phyloP scores from a whole-genome alignment of 2,113 vertebrate species.

The Capreolus pygargus region DNA sequence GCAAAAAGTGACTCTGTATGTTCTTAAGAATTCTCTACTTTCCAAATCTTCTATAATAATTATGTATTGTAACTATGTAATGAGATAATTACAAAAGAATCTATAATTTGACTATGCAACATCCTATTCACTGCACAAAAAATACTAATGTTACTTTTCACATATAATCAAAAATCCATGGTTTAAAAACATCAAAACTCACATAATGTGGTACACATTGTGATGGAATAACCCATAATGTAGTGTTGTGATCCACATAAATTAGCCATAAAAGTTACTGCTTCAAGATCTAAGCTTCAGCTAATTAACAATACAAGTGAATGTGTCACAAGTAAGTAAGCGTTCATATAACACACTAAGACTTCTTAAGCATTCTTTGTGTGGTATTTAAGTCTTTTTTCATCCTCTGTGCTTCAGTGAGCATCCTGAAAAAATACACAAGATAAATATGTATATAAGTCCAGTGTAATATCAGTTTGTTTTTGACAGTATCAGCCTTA shows the following conservation, averaged over 20 bases:
- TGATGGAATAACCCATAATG: neutral
- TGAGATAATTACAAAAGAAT: neutral
- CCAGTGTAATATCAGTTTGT: neutral
- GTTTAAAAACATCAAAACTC: neutral
- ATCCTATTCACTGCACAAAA: neutral
- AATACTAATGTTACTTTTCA: neutral
- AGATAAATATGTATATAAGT: neutral
- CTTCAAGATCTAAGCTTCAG: neutral
- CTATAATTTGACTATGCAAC: neutral
- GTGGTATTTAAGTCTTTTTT: neutral
- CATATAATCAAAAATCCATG: neutral
- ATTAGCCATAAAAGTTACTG: neutral
- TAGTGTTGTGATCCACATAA: neutral
- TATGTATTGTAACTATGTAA: neutral
- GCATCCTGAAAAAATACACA: neutral
- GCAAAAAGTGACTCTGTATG: neutral
- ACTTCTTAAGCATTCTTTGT: neutral
- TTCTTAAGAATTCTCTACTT: neutral
- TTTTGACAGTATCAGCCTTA: neutral
- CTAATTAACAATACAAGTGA: neutral
- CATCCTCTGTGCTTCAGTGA: neutral
- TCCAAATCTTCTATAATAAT: neutral
- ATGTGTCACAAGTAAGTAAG: neutral
- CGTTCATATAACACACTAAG: neutral
- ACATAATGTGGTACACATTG: neutral